phyloP scores from a whole-genome alignment of 2,113 vertebrate genomes.

The Apeltes quadracus region DNA sequence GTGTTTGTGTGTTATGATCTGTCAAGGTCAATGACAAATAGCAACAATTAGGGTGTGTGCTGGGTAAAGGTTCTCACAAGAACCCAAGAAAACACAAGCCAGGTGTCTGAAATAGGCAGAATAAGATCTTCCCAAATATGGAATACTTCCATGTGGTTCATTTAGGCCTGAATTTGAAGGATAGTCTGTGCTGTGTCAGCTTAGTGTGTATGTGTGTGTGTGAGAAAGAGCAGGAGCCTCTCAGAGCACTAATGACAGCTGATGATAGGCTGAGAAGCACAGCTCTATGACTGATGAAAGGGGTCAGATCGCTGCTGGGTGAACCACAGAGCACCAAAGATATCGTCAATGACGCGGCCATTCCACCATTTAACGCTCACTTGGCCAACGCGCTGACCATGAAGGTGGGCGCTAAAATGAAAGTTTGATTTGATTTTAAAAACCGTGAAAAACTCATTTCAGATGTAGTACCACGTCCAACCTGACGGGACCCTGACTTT shows the following conservation, averaged over 20 bases:
- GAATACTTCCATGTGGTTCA: slow-evolving; percentile 23
- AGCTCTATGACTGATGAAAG: slow-evolving; percentile 69
- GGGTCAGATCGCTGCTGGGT: slow-evolving; percentile 52
- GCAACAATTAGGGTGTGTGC: slow-evolving; percentile 64
- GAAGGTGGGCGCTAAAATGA: neutral
- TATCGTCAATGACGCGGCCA: slow-evolving; percentile 54
- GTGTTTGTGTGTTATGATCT: slow-evolving; percentile 32
- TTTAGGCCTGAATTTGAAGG: slow-evolving; percentile 55
- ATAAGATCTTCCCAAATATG: slow-evolving; percentile 27
- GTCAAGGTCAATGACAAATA: slow-evolving; percentile 62
- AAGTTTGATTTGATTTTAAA: neutral
- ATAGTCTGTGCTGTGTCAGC: slow-evolving; percentile 44
- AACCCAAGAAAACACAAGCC: slow-evolving; percentile 41
- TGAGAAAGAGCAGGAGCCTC: slow-evolving; percentile 55
- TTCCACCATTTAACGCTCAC: slow-evolving; percentile 57
- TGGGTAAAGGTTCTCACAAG: slow-evolving; percentile 54
- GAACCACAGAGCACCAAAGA: slow-evolving; percentile 38
- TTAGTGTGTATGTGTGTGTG: slow-evolving; percentile 27
- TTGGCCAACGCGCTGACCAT: neutral
- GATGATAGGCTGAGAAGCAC: slow-evolving; percentile 71
- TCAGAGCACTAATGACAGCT: slow-evolving; percentile 69
- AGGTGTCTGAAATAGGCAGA: slow-evolving; percentile 27
- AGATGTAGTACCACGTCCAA: neutral
- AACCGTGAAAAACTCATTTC: neutral
- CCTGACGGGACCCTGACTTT: neutral